Percentiles rank a stretch among this genome's conserved stretches.
Conservation (phyloP, 2,797 vertebrate genomes). For the Falco rusticolus region DNA sequence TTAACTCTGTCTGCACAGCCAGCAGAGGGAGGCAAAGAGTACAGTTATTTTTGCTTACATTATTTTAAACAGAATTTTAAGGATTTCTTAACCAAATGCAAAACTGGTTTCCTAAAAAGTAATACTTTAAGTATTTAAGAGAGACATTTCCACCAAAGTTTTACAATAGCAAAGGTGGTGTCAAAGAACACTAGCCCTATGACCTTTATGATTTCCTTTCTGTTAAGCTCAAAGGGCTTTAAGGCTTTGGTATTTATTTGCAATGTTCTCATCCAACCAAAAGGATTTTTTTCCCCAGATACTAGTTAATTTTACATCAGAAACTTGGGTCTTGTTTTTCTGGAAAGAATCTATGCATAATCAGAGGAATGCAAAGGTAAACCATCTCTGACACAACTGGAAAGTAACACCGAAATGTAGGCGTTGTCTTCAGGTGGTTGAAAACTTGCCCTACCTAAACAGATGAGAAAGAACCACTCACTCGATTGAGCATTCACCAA, state of each 20-base stretch:
- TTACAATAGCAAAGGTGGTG: not conserved
- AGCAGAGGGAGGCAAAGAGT: constrained; percentile 68
- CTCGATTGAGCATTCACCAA: not conserved
- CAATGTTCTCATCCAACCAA: not conserved
- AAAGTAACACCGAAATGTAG: not conserved
- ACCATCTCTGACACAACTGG: not conserved
- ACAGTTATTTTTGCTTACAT: not conserved
- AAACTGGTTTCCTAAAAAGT: not conserved
- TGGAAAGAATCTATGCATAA: not conserved
- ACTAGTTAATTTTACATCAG: not conserved
- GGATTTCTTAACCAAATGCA: not conserved
- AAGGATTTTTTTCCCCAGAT: not conserved
- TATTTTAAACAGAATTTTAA: constrained; percentile 25
- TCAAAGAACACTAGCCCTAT: not conserved
- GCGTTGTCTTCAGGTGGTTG: not conserved
- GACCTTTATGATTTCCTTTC: not conserved
- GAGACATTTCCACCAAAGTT: not conserved
- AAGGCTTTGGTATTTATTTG: not conserved
- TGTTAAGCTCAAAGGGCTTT: not conserved
- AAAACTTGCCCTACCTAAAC: not conserved
- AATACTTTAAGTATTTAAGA: not conserved
- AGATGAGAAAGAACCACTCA: not conserved
- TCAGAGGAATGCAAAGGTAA: not conserved
- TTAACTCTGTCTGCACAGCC: constrained; percentile 52
- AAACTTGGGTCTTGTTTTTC: not conserved